Evolutionary conservation across 2,797 vertebrate species (phyloP).

Genomic region (Merluccius polli): DNA sequence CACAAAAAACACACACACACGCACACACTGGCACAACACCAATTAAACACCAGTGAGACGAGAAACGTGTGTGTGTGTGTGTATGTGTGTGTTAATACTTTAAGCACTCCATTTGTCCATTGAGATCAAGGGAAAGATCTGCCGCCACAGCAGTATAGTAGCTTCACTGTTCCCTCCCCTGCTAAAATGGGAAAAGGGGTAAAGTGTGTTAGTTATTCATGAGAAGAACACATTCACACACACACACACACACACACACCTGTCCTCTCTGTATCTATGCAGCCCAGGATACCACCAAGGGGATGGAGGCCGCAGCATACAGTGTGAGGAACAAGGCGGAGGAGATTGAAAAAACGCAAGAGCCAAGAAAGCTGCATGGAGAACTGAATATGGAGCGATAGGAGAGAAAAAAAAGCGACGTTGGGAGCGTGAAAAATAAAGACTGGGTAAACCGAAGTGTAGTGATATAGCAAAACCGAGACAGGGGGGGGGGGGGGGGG

Average conservation of each 20-base stretch:
- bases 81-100: constrained; percentile 12
- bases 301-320: background rate
- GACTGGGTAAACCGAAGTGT: constrained; percentile 54
- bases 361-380: constrained; percentile 47
- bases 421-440: constrained; percentile 52
- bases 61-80: constrained; percentile 8
- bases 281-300: background rate
- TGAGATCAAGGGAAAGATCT: too few relatives aligned
- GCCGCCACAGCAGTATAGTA: too few relatives aligned
- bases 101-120: too few relatives aligned
- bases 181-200: background rate
- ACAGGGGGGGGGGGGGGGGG: constrained; percentile 39
- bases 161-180: too few relatives aligned
- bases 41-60: constrained; percentile 25
- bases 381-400: constrained; percentile 44
- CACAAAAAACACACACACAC: constrained; percentile 16
- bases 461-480: constrained; percentile 52
- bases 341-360: constrained; percentile 32
- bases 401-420: constrained; percentile 48
- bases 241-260: too few relatives aligned
- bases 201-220: background rate
- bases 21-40: constrained; percentile 31
- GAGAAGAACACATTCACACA: background rate
- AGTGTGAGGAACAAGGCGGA: constrained; percentile 37
- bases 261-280: background rate